Evolutionary conservation across 2,888 invertebrate species (phyloP), one percentile per base, ranked within the genome.

Genomic region (Megastigmus dorsalis): DNA sequence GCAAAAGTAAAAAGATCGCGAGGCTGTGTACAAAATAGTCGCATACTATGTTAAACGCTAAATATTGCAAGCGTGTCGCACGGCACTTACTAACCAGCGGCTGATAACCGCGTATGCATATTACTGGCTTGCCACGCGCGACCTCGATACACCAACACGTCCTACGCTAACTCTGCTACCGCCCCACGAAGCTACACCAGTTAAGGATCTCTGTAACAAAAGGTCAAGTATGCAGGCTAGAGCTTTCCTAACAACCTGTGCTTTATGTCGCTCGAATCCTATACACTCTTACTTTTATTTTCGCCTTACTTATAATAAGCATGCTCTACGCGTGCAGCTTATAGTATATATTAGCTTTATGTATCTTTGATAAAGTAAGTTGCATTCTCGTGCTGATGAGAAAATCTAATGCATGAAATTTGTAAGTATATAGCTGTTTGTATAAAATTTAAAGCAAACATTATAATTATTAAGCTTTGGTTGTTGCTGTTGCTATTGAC

Each of bases 151-250:
- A 69, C 36, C 13, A 20, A 59, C 6, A 59, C 6, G 67, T 23
- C 13, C 48, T 38, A 6, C 18, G 43, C 13, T 10, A 36, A n/a
- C n/a, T 20, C 20, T 20, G 52, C 65, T 18, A 33, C 52, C n/a
- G 26, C 52, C 28, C 15, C 41, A n/a, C 60, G 20, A 33, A 3
- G 36, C 33, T 38, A 28, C 45, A n/a, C n/a, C n/a, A 10, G 18
- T 41, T 15, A 26, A 77, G 78, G 80, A 80, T 77, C 77, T 75
- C 81, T 80, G 80, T 80, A 84, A n/a, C n/a, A n/a, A 84, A 86
- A 87, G 87, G 87, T 87, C 87, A 87, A 86, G 87, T 87, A 87
- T 86, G 83, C 79, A 79, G 74, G 80, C 71, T 78, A 28, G 77
- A 76, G 50, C 66, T 70, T 71, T 71, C 30, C 28, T 30, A 48